Conservation (phyloP, 2,888 invertebrate genomes). For the Drosophila aldrichi region DNA sequence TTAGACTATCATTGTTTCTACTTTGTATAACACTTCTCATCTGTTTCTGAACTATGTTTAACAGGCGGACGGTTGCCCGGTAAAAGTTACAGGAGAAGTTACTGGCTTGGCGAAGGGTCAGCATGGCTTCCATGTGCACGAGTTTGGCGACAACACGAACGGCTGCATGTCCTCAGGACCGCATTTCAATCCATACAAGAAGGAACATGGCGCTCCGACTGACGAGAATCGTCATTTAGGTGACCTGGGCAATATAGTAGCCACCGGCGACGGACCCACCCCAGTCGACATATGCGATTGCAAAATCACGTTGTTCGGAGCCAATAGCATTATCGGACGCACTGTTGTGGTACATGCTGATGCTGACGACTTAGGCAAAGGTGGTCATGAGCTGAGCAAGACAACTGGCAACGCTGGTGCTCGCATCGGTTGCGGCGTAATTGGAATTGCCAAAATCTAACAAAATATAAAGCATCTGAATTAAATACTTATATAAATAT, state of each 20-base stretch:
- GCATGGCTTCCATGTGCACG: constrained; percentile 94
- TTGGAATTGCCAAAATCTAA: constrained; percentile 84
- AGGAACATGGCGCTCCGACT: constrained; percentile 93
- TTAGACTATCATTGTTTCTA: constrained; percentile 18
- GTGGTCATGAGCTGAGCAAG: constrained; percentile 96
- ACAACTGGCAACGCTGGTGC: constrained; percentile 97
- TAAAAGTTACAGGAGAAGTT: constrained; percentile 93
- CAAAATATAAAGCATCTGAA: not conserved
- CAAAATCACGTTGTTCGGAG: constrained; percentile 89
- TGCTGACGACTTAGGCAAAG: constrained; percentile 96
- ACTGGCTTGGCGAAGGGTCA: constrained; percentile 91
- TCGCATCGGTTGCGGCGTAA: constrained; percentile 86
- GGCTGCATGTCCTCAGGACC: constrained; percentile 97
- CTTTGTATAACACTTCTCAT: constrained; percentile 12
- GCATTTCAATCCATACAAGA: constrained; percentile 94
- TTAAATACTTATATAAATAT: constrained; percentile 21
- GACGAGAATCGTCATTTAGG: constrained; percentile 93
- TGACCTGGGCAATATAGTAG: constrained; percentile 94
- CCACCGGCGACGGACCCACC: constrained; percentile 88
- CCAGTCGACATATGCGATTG: constrained; percentile 88
- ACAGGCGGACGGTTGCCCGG: constrained; percentile 88
- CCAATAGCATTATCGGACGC: constrained; percentile 92
- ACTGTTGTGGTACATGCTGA: constrained; percentile 96
- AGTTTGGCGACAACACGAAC: constrained; percentile 98
- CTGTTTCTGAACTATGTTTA: not conserved